Evolutionary conservation across 2,113 vertebrate species (phyloP).

Genomic region (Percopsis transmontana): DNA sequence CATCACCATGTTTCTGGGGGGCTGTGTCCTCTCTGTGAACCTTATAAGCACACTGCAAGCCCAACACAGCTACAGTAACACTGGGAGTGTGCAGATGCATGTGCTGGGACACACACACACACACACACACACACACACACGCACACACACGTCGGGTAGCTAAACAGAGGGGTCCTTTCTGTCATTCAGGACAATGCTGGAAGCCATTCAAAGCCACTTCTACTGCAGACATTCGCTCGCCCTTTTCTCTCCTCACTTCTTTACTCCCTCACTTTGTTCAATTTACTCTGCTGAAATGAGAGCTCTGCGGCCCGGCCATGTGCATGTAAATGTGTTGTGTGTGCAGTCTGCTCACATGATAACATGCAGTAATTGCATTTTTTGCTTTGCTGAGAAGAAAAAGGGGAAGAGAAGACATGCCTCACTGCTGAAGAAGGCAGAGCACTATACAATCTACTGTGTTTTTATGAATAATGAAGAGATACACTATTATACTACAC

Average conservation of each 20-base stretch:
- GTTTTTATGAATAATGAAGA: slow-evolving; percentile 38
- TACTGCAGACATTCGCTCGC: slow-evolving; percentile 63
- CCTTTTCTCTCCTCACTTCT: slow-evolving; percentile 31
- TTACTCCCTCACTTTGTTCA: slow-evolving; percentile 43
- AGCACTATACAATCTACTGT: slow-evolving; percentile 11
- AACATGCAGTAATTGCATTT: slow-evolving; percentile 39
- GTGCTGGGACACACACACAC: neutral
- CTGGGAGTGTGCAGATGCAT: slow-evolving; percentile 40
- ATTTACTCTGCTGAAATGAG: slow-evolving; percentile 26
- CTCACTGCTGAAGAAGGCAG: slow-evolving; percentile 17
- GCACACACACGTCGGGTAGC: slow-evolving; percentile 14
- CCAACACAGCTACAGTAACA: slow-evolving; percentile 32
- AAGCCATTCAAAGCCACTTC: slow-evolving; percentile 72
- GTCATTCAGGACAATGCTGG: slow-evolving; percentile 76
- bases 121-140: slow-evolving; percentile 22
- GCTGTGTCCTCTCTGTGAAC: slow-evolving; percentile 46
- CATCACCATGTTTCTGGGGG: slow-evolving; percentile 28
- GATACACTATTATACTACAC: slow-evolving; percentile 19
- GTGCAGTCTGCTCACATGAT: slow-evolving; percentile 1
- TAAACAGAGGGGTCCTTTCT: slow-evolving; percentile 78
- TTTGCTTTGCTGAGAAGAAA: slow-evolving; percentile 25
- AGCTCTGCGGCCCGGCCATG: slow-evolving; percentile 23
- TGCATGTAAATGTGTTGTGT: slow-evolving; percentile 13
- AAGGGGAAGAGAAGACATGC: slow-evolving; percentile 17
- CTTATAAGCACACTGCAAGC: slow-evolving; percentile 44